Conservation (phyloP, 2,113 vertebrate genomes). For the Psammodynastes pulverulentus region DNA sequence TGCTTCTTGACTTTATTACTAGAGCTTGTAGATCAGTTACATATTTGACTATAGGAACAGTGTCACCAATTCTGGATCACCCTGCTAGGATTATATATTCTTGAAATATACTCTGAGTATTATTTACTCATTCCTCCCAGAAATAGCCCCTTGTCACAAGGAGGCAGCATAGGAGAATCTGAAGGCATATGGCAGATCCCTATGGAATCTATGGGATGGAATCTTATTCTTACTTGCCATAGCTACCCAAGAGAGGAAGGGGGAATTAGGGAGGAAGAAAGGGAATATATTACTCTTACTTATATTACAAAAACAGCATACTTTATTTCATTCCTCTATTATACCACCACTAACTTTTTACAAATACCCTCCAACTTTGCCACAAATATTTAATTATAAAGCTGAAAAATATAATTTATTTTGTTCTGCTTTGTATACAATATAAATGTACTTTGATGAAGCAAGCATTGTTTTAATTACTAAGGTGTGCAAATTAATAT, state of each 20-base stretch:
- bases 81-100: neutral
- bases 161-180: neutral
- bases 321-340: neutral
- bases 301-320: neutral
- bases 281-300: neutral
- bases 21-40: neutral
- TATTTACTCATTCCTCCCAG: neutral
- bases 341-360: neutral
- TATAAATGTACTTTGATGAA: neutral
- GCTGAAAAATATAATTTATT: neutral
- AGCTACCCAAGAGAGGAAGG: neutral
- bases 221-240: neutral
- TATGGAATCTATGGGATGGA: neutral
- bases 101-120: neutral
- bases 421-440: neutral
- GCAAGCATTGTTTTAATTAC: neutral
- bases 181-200: neutral
- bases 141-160: neutral
- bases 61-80: neutral
- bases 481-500: fast-evolving
- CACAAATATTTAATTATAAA: neutral
- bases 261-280: neutral
- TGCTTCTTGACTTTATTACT: neutral
- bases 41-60: neutral
- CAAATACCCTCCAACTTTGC: neutral